Percentiles rank a stretch among this genome's conserved stretches.
These are phyloP conservation scores for Crotalus tigris DNA, from an alignment of 2,113 vertebrate genomes.

Conservation along the genomic window DNA sequence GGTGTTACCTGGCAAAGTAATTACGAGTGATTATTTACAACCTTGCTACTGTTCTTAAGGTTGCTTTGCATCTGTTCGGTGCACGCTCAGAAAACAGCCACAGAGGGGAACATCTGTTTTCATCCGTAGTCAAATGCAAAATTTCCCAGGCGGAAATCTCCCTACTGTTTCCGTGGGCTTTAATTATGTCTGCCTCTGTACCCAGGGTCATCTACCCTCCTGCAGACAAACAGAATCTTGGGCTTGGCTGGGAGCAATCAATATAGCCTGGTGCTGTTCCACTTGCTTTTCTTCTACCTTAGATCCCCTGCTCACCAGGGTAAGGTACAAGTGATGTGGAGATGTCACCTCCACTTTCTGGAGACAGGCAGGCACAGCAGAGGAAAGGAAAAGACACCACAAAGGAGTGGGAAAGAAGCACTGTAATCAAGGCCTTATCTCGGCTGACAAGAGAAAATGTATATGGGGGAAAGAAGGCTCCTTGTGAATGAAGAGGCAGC, in stretches of 20 bases:
- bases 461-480: not conserved
- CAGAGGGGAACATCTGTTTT: constrained; percentile 66
- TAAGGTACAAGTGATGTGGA: not conserved
- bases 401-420: not conserved
- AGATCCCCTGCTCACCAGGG: not conserved
- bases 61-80: constrained; percentile 62
- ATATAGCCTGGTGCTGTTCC: not conserved
- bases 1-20: constrained; percentile 59
- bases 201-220: not conserved
- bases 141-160: constrained; percentile 42
- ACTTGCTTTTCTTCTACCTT: not conserved
- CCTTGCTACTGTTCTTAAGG: constrained; percentile 56
- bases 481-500: constrained; percentile 15
- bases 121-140: constrained; percentile 26
- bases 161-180: constrained; percentile 43
- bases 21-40: constrained; percentile 65
- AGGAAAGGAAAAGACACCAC: not conserved
- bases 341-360: constrained; percentile 24
- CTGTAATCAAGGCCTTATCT: constrained; percentile 3
- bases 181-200: constrained; percentile 19
- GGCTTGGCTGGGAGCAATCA: not conserved
- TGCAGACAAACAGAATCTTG: not conserved
- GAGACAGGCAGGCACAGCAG: not conserved
- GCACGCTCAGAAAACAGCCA: constrained; percentile 57
- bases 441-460: constrained; percentile 1